Base-by-base conservation (phyloP, 1,140 invertebrate species). In the Zaprionus lachaisei region DNA sequence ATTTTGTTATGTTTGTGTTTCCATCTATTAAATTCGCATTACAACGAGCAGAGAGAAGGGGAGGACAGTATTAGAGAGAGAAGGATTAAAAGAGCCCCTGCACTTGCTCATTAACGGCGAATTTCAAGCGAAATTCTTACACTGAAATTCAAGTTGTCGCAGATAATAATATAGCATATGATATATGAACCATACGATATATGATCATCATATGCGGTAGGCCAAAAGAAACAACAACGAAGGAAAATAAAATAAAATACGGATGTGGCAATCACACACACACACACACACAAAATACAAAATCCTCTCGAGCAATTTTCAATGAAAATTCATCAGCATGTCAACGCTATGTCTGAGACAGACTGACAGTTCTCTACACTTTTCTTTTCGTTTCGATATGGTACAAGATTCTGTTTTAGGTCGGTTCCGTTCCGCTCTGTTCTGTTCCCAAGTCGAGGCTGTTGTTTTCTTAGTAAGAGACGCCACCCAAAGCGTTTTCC, bases 401-500 rank as follows among this genome's bases (percentile, higher is more conserved):
- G 14, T 47, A n/a, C 24, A 4, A 2, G 5, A 6, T 41, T 37
- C 17, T 41, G 9, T 61, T 62, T 34, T 44, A 14, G 26, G 22
- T 37, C n/a, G n/a, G 24, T 51, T 47, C 37, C 41, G 47, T 12
- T 56, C 5, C 24, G 5, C 15, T 55, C 57, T 41, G 24, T 70
- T 31, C 26, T 24, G 4, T 57, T 28, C 62, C 47, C n/a, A 68
- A 73, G 47, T 74, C 72, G 44, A 57, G 14, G 37, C 49, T 17
- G 41, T 65, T 90, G 86, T 90, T 90, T 90, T 90, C 85, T 90
- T 90, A 90, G 86, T 82, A 91, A 91, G 70, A 79, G 72, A 80
- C 84, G 81, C 89, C 89, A 91, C 89, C 89, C 89, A 91, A 91
- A 83, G 89, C 90, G 89, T 85, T 91, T 91, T 91, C 89, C 89